phyloP scores from a whole-genome alignment of 2,888 invertebrate genomes.

The Blera fallax region DNA sequence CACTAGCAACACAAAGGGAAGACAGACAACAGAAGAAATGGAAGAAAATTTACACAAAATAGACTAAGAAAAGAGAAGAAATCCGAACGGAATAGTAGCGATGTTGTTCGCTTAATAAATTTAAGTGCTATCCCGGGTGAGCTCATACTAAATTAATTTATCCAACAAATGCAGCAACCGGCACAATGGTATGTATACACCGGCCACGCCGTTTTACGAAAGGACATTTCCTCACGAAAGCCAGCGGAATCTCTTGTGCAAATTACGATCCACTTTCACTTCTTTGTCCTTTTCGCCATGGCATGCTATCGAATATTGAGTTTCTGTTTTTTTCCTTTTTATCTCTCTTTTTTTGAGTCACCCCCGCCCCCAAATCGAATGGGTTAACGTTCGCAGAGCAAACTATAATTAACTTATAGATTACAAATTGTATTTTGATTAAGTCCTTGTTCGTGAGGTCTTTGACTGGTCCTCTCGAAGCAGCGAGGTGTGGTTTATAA shows the following conservation, averaged over 20 bases:
- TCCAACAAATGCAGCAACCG: slow-evolving; percentile 44
- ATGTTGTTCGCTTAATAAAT: slow-evolving; percentile 55
- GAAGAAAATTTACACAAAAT: neutral
- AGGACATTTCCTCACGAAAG: slow-evolving; percentile 28
- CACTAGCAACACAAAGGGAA: slow-evolving; percentile 14
- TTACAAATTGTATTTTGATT: slow-evolving; percentile 68
- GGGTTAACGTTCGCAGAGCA: slow-evolving; percentile 24
- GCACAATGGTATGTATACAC: slow-evolving; percentile 31
- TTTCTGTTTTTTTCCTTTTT: neutral
- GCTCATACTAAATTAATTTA: slow-evolving; percentile 59
- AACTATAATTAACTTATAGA: slow-evolving; percentile 64
- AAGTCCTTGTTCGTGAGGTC: slow-evolving; percentile 57
- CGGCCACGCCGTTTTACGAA: neutral
- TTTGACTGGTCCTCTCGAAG: slow-evolving; percentile 33
- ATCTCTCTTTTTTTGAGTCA: neutral
- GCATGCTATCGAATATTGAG: neutral
- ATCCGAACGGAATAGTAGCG: neutral
- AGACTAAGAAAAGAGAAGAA: neutral
- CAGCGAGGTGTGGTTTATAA: slow-evolving; percentile 53
- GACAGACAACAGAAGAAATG: neutral
- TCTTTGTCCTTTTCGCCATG: slow-evolving; percentile 26
- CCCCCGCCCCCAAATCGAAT: slow-evolving; percentile 6
- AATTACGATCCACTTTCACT: slow-evolving; percentile 58
- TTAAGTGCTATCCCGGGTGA: slow-evolving; percentile 61
- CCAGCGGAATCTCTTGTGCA: slow-evolving; percentile 48